A percentile compares a stretch with the other conserved stretches of the same genome.
phyloP scores from a whole-genome alignment of 2,888 invertebrate species.

The Dione juno region DNA sequence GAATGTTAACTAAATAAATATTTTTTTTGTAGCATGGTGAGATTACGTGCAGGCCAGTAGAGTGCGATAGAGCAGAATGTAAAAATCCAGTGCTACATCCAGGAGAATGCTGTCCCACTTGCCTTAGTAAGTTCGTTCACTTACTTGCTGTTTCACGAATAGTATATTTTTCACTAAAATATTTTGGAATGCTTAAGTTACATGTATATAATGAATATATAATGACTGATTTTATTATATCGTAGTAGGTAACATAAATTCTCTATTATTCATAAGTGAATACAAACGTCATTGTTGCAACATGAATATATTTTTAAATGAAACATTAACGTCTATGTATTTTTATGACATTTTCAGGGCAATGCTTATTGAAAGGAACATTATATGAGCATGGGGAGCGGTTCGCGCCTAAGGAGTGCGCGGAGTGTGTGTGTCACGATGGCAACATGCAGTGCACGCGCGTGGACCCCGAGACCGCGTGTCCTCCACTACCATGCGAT shows the following conservation, averaged over 20 bases:
- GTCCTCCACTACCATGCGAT: conserved; percentile 91
- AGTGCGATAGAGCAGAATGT: conserved; percentile 90
- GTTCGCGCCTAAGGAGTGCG: conserved; percentile 89
- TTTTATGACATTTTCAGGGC: conserved; percentile 76
- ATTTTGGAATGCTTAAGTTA: too few relatives aligned
- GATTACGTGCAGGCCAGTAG: conserved; percentile 91
- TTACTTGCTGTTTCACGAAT: too few relatives aligned
- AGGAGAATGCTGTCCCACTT: conserved; percentile 93
- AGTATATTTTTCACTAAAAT: too few relatives aligned
- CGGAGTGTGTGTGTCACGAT: conserved; percentile 92
- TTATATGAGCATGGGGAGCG: conserved; percentile 92
- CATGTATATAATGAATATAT: too few relatives aligned
- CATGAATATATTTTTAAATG: too few relatives aligned
- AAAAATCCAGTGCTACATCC: conserved; percentile 90
- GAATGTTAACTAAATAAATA: too few relatives aligned
- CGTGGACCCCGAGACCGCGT: conserved; percentile 88
- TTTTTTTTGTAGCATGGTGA: conserved; percentile 87
- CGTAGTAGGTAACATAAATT: too few relatives aligned
- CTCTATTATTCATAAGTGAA: too few relatives aligned
- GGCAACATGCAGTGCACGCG: conserved; percentile 91
- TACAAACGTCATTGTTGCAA: too few relatives aligned
- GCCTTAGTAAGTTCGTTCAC: conserved; percentile 87
- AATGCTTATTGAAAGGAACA: conserved; percentile 87
- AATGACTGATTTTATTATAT: too few relatives aligned
- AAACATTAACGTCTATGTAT: neutral